These are phyloP conservation scores for Odontocolon sp. DNA, from an alignment of 2,888 invertebrate genomes.

Conservation along the genomic window DNA sequence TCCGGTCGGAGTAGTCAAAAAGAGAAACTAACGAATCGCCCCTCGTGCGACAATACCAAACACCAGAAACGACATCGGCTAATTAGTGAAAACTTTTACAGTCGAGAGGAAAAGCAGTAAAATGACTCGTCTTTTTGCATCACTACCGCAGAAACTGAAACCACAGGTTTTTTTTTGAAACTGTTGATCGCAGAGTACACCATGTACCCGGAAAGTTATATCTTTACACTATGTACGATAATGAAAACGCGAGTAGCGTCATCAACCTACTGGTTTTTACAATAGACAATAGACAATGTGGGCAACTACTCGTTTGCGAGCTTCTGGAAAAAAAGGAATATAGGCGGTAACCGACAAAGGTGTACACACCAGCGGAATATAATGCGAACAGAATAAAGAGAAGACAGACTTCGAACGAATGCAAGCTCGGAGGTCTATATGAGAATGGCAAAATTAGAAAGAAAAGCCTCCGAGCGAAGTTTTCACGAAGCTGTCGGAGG, in stretches of 20 bases:
- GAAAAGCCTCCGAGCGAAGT: conserved; percentile 39
- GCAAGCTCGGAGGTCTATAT: background rate
- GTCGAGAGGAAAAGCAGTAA: too few relatives aligned
- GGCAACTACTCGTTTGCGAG: conserved; percentile 49
- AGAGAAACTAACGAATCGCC: too few relatives aligned
- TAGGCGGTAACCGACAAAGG: conserved; percentile 31
- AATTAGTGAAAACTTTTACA: too few relatives aligned
- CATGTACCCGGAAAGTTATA: background rate
- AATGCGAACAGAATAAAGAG: conserved; percentile 19
- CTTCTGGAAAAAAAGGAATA: conserved; percentile 17
- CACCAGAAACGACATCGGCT: background rate
- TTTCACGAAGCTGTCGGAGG: conserved; percentile 3
- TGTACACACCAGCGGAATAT: conserved; percentile 27
- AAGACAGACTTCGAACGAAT: background rate
- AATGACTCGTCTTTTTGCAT: too few relatives aligned
- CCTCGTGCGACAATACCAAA: too few relatives aligned
- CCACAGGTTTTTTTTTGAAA: background rate
- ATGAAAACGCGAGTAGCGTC: conserved; percentile 28
- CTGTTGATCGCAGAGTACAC: background rate
- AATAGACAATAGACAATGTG: conserved; percentile 26
- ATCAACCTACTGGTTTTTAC: conserved; percentile 15
- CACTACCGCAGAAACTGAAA: too few relatives aligned
- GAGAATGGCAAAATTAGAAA: conserved; percentile 42
- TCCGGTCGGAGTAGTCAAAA: conserved; percentile 24
- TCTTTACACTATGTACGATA: conserved; percentile 15